These are phyloP conservation scores for Eospalax fontanierii DNA, from an alignment of 2,797 vertebrate species.

Conservation along the genomic window DNA sequence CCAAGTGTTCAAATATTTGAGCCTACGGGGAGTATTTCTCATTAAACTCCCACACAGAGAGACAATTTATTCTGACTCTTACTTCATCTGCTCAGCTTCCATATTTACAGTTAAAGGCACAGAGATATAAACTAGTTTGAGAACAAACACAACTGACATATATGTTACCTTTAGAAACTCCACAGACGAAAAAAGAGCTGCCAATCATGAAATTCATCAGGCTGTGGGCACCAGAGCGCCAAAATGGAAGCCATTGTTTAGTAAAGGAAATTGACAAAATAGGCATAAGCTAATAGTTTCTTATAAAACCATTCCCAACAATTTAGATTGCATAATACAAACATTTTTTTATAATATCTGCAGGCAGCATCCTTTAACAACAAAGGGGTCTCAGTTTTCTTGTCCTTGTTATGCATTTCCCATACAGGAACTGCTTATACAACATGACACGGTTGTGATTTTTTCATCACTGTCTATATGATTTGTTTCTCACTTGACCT, in stretches of 20 bases:
- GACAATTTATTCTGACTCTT: too few species aligned
- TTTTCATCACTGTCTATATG: neutral
- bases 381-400: neutral
- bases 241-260: neutral
- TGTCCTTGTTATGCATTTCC: neutral
- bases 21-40: too few species aligned
- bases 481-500: slow-evolving; percentile 33
- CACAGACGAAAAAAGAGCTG: neutral
- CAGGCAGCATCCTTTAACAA: neutral
- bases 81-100: neutral
- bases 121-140: neutral
- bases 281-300: neutral
- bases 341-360: neutral
- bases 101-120: neutral
- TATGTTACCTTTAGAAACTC: neutral
- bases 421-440: neutral
- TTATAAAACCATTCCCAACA: neutral
- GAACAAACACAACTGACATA: neutral
- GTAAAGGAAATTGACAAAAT: neutral
- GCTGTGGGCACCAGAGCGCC: neutral
- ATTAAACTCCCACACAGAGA: too few species aligned
- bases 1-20: too few species aligned
- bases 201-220: neutral
- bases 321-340: neutral
- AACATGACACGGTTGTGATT: too few species aligned